Percentiles rank a stretch among this genome's conserved stretches.
Conservation (phyloP, 1,140 invertebrate genomes). For the Zelostemma sp. region DNA sequence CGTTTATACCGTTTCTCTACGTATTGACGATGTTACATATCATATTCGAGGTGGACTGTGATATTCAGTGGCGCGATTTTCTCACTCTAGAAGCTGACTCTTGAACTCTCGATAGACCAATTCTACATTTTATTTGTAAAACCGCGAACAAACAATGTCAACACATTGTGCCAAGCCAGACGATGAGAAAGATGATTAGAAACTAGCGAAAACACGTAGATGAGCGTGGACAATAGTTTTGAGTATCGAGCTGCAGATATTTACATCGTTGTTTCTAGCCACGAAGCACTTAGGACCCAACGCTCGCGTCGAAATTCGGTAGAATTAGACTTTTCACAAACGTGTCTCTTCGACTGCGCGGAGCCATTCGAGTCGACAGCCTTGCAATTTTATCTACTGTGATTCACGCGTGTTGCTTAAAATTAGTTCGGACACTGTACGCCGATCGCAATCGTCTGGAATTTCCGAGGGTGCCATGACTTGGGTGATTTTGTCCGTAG, state of each 20-base stretch:
- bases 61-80: slow-evolving; percentile 47
- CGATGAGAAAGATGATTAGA: no score
- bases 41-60: slow-evolving; percentile 61
- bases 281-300: not conserved
- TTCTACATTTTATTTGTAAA: no score
- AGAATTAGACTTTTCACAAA: slow-evolving; percentile 1
- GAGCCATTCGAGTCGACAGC: not conserved
- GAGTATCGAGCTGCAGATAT: no score
- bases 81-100: not conserved
- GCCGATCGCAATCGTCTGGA: slow-evolving; percentile 32
- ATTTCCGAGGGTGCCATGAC: no score
- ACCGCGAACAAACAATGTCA: no score
- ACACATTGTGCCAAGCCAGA: no score
- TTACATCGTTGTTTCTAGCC: no score
- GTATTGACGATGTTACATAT: slow-evolving; percentile 54
- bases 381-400: slow-evolving; percentile 34
- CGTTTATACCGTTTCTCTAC: slow-evolving; percentile 40
- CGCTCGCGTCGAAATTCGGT: slow-evolving; percentile 7
- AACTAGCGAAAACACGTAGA: no score
- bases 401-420: slow-evolving; percentile 41
- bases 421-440: slow-evolving; percentile 24
- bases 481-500: no score
- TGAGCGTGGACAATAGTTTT: no score
- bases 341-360: not conserved
- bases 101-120: no score